Evolutionary conservation across 53 echinoderm and acorn worm species (phyloP).

Genomic region (Antedon mediterranea): DNA sequence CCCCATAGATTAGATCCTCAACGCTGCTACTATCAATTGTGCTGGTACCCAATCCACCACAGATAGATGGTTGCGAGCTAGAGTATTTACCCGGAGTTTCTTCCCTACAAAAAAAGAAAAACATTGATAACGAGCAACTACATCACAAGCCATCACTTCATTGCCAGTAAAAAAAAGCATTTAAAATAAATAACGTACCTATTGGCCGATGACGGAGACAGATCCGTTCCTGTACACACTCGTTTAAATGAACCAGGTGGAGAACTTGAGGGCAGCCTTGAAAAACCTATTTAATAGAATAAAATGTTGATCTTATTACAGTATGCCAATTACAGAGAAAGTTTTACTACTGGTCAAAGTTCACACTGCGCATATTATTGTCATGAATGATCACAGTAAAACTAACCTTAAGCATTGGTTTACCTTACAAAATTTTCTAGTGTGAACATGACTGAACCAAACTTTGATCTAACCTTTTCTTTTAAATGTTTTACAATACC

Average conservation of each 20-base stretch:
- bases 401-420: too few relatives aligned
- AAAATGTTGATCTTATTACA: neutral
- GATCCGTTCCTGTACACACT: slow-evolving; percentile 64
- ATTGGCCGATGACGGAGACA: slow-evolving; percentile 42
- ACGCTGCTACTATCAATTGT: slow-evolving; percentile 34
- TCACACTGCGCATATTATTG: too few relatives aligned
- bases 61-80: slow-evolving; percentile 61
- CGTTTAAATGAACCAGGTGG: slow-evolving; percentile 49
- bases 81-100: slow-evolving; percentile 26
- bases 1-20: slow-evolving; percentile 49
- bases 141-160: too few relatives aligned
- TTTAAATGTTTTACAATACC: slow-evolving; percentile 29
- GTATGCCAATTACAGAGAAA: too few relatives aligned
- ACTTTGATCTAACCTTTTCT: too few relatives aligned
- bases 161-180: too few relatives aligned
- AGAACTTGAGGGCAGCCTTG: slow-evolving; percentile 44
- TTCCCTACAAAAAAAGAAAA: slow-evolving; percentile 10
- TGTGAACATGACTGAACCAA: too few relatives aligned
- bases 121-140: too few relatives aligned
- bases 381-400: too few relatives aligned
- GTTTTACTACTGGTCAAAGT: too few relatives aligned
- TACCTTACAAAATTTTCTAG: too few relatives aligned
- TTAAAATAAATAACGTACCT: neutral
- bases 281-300: slow-evolving; percentile 19
- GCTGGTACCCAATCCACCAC: slow-evolving; percentile 13